Evolutionary conservation across 2,113 vertebrate genomes (phyloP).

Genomic region (Hypocryptadius cinnamomeus): DNA sequence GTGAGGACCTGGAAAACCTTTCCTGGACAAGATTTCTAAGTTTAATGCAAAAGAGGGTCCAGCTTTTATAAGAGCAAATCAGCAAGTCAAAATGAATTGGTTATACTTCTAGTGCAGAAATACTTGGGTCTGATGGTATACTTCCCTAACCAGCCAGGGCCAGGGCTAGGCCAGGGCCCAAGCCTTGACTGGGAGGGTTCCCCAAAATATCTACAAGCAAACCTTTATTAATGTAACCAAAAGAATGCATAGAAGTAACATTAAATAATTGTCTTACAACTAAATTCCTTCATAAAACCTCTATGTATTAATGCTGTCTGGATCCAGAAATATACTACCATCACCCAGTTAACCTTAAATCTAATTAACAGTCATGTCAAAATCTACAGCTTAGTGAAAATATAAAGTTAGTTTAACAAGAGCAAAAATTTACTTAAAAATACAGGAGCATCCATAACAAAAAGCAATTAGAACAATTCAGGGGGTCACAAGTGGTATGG

Average conservation of each 20-base stretch:
- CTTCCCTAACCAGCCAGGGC: background rate
- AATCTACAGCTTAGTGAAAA: background rate
- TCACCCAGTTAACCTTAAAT: background rate
- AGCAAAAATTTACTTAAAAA: background rate
- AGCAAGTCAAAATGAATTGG: background rate
- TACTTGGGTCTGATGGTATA: background rate
- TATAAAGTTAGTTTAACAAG: background rate
- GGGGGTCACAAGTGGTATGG: background rate
- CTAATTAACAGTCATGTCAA: background rate
- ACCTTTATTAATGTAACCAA: background rate
- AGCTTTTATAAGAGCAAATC: background rate
- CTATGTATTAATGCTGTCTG: background rate
- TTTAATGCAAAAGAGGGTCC: background rate
- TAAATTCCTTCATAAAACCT: background rate
- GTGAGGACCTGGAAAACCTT: background rate
- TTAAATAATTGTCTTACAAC: background rate
- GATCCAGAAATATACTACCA: background rate
- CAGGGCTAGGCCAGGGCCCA: background rate
- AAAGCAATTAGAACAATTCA: background rate
- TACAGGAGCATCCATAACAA: background rate
- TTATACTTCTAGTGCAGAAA: background rate
- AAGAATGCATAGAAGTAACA: background rate
- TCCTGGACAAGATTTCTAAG: background rate
- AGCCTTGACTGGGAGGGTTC: background rate
- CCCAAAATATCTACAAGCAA: background rate